Conservation (phyloP, 2,113 vertebrate genomes). For the Zosterops pallidus region DNA sequence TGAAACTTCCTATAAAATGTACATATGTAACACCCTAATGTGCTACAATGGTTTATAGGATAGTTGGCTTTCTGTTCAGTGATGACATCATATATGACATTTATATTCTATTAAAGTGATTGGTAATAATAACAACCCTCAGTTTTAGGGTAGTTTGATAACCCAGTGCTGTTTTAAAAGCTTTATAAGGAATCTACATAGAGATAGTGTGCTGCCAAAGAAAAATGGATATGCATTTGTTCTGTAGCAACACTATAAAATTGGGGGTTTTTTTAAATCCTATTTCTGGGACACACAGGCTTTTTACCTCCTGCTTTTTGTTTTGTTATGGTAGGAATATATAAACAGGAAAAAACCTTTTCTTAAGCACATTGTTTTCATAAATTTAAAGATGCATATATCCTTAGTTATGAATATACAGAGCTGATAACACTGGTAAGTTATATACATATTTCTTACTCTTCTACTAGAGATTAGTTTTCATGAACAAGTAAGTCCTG, state of each 20-base stretch:
- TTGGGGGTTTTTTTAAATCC: background rate
- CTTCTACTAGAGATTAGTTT: background rate
- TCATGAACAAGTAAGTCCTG: background rate
- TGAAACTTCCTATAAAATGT: background rate
- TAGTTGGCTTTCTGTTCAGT: background rate
- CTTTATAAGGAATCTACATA: background rate
- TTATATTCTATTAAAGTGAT: background rate
- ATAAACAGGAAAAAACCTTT: background rate
- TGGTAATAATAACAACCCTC: background rate
- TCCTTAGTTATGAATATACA: background rate
- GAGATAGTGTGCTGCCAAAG: background rate
- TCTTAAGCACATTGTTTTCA: background rate
- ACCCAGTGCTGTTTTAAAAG: background rate
- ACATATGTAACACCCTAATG: background rate
- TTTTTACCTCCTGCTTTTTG: background rate
- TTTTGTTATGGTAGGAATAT: background rate
- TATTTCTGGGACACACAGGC: background rate
- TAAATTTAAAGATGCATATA: background rate
- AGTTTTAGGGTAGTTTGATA: background rate
- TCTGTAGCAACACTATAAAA: background rate
- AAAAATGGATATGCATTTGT: background rate
- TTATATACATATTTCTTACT: background rate
- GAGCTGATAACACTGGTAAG: background rate
- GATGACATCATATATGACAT: background rate
- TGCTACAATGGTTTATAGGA: background rate